These are phyloP conservation scores for Monopis laevigella DNA, from an alignment of 2,888 invertebrate species.

Conservation along the genomic window DNA sequence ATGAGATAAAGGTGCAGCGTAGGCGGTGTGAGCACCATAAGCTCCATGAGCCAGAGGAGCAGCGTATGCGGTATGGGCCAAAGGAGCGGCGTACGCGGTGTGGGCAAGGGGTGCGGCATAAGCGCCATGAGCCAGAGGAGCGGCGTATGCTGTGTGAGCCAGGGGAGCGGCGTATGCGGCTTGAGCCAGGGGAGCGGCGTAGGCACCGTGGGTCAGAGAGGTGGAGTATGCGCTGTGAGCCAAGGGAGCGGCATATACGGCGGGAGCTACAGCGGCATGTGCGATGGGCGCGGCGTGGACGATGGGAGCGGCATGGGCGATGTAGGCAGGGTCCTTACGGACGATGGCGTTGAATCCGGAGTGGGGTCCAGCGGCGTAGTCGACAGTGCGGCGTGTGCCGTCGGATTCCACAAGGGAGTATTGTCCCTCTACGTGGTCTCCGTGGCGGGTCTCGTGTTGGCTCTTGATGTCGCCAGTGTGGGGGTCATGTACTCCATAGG, in stretches of 20 bases:
- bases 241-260: slow-evolving; percentile 26
- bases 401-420: slow-evolving; percentile 67
- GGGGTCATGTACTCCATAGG: slow-evolving; percentile 56
- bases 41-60: slow-evolving; percentile 19
- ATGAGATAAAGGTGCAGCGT: slow-evolving; percentile 20
- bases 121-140: slow-evolving; percentile 22
- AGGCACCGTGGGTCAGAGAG: slow-evolving; percentile 34
- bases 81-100: slow-evolving; percentile 16
- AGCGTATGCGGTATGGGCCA: slow-evolving; percentile 19
- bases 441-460: slow-evolving; percentile 71
- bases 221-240: slow-evolving; percentile 35
- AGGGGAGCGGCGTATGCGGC: slow-evolving; percentile 24
- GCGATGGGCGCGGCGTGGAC: slow-evolving; percentile 24
- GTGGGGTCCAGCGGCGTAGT: slow-evolving; percentile 51
- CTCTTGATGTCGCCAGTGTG: slow-evolving; percentile 60
- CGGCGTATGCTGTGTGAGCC: slow-evolving; percentile 22
- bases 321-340: slow-evolving; percentile 31
- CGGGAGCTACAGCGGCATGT: slow-evolving; percentile 25
- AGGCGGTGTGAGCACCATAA: slow-evolving; percentile 16
- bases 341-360: slow-evolving; percentile 43
- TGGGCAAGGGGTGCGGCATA: slow-evolving; percentile 28
- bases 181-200: slow-evolving; percentile 28
- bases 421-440: slow-evolving; percentile 69
- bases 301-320: slow-evolving; percentile 26
- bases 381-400: slow-evolving; percentile 71